Percentiles rank a stretch among this genome's conserved stretches.
These are phyloP conservation scores for Geotrupes spiniger DNA, from an alignment of 2,888 invertebrate genomes.

Conservation along the genomic window DNA sequence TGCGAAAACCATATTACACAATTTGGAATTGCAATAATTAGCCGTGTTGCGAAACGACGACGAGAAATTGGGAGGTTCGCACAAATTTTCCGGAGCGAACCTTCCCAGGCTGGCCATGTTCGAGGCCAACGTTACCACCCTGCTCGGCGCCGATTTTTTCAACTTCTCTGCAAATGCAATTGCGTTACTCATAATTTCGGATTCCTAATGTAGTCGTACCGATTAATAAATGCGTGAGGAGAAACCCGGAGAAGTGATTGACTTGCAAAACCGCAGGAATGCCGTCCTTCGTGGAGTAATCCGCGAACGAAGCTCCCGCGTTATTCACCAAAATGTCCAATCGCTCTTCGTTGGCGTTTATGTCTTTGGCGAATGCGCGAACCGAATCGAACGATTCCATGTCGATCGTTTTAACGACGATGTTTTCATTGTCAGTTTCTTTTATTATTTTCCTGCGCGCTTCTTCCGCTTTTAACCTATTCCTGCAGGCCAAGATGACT, in stretches of 20 bases:
- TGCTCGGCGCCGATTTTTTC: slow-evolving; percentile 34
- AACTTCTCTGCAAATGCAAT: slow-evolving; percentile 52
- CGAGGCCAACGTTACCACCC: slow-evolving; percentile 38
- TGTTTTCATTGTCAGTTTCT: slow-evolving; percentile 40
- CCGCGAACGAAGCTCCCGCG: no score
- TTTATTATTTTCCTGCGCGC: slow-evolving; percentile 32
- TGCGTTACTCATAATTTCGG: slow-evolving; percentile 2
- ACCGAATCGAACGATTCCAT: slow-evolving; percentile 56
- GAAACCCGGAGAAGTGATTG: slow-evolving; percentile 69
- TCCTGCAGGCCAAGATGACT: slow-evolving; percentile 55
- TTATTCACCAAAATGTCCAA: slow-evolving; percentile 62
- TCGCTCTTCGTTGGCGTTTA: slow-evolving; percentile 54
- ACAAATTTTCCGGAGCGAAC: slow-evolving; percentile 17
- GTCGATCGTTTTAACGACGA: slow-evolving; percentile 51
- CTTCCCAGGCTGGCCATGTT: neutral
- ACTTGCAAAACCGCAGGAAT: slow-evolving; percentile 63
- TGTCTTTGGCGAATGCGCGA: slow-evolving; percentile 59
- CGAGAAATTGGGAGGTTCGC: no score
- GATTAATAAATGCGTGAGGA: slow-evolving; percentile 63
- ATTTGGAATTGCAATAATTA: no score
- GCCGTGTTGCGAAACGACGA: no score
- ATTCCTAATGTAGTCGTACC: no score
- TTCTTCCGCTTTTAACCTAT: slow-evolving; percentile 31
- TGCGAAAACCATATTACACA: no score
- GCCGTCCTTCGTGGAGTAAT: slow-evolving; percentile 58